These are phyloP conservation scores for Collichthys lucidus DNA, from an alignment of 2,113 vertebrate genomes.

Conservation along the genomic window DNA sequence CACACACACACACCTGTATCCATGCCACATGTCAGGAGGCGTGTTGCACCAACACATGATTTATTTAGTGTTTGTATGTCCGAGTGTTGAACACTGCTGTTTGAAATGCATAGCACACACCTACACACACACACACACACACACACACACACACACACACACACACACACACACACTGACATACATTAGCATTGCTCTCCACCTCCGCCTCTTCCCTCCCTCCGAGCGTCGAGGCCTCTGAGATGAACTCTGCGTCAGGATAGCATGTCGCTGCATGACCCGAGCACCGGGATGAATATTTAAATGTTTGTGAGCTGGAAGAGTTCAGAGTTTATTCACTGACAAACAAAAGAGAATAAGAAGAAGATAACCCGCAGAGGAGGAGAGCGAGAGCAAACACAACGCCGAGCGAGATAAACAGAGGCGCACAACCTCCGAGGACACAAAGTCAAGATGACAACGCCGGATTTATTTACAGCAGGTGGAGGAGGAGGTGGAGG, in stretches of 20 bases:
- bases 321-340: conserved; percentile 46
- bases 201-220: background rate
- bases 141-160: too few relatives aligned
- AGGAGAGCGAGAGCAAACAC: conserved; percentile 14
- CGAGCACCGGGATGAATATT: conserved; percentile 20
- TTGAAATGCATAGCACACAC: conserved; percentile 1
- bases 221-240: background rate
- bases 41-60: conserved; percentile 20
- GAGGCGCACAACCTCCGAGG: conserved; percentile 35
- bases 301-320: conserved; percentile 24
- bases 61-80: conserved; percentile 42
- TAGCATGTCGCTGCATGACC: background rate
- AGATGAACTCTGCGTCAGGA: background rate
- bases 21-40: background rate
- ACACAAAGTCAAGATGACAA: conserved; percentile 14
- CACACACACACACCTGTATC: background rate
- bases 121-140: conserved; percentile 9
- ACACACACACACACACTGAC: background rate
- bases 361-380: background rate
- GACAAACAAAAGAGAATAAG: conserved; percentile 1
- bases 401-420: conserved; percentile 21
- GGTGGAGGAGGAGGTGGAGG: too few relatives aligned
- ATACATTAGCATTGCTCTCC: conserved; percentile 8
- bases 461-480: conserved; percentile 2
- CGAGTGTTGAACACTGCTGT: background rate